Evolutionary conservation across 2,113 vertebrate genomes (phyloP).

Genomic region (Phycodurus eques): DNA sequence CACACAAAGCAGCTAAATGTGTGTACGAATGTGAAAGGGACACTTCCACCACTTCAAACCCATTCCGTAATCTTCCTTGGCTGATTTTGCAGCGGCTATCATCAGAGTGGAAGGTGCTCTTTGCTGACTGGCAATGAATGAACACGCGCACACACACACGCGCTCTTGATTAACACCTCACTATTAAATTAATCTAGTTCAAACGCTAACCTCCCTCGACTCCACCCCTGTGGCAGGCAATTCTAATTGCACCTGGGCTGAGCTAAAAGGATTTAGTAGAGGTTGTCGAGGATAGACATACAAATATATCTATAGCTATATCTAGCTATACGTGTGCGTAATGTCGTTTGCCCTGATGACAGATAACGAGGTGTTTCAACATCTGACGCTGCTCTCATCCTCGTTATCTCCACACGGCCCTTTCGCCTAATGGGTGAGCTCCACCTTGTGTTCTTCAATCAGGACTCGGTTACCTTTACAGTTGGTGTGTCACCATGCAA

Average conservation of each 20-base stretch:
- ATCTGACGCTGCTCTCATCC: slow-evolving; percentile 60
- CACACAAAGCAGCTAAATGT: slow-evolving; percentile 33
- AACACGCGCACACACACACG: not conserved
- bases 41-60: slow-evolving; percentile 57
- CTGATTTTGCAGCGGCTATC: slow-evolving; percentile 65
- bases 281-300: slow-evolving; percentile 28
- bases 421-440: slow-evolving; percentile 28
- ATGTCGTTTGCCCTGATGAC: slow-evolving; percentile 65
- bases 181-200: slow-evolving; percentile 68
- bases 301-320: slow-evolving; percentile 25
- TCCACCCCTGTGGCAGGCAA: slow-evolving; percentile 59
- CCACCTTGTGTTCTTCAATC: slow-evolving; percentile 29
- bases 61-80: slow-evolving; percentile 51
- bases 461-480: not conserved
- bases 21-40: slow-evolving; percentile 43
- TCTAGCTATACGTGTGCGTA: slow-evolving; percentile 23
- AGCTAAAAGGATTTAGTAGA: slow-evolving; percentile 63
- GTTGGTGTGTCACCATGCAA: not conserved
- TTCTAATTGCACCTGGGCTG: slow-evolving; percentile 66
- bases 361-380: slow-evolving; percentile 64
- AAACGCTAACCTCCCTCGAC: slow-evolving; percentile 54
- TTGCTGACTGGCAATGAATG: slow-evolving; percentile 69
- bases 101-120: slow-evolving; percentile 64
- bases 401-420: slow-evolving; percentile 35
- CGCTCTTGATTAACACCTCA: slow-evolving; percentile 62